phyloP scores from a whole-genome alignment of 2,113 vertebrate genomes.

The Thermophis baileyi region DNA sequence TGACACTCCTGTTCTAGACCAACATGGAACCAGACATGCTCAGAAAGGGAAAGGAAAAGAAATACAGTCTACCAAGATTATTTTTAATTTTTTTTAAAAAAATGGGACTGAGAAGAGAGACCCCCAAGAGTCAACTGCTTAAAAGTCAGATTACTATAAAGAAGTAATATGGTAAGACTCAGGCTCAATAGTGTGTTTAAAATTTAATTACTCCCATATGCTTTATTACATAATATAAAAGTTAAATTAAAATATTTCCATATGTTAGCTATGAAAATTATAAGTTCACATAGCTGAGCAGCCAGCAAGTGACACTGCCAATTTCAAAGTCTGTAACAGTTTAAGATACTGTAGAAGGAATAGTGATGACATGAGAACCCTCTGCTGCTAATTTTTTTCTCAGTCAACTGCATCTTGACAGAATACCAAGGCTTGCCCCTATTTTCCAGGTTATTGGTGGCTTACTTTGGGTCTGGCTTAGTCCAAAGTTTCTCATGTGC shows the following conservation, averaged over 20 bases:
- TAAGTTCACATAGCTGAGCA: neutral
- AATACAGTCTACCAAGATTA: neutral
- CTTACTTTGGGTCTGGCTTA: neutral
- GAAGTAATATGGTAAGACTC: neutral
- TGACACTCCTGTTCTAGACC: neutral
- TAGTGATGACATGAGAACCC: neutral
- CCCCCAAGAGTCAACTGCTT: neutral
- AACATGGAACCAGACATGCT: neutral
- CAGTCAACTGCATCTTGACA: neutral
- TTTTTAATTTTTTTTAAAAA: neutral
- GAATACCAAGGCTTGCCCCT: neutral
- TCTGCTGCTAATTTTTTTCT: neutral
- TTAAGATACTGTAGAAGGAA: neutral
- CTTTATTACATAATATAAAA: conserved; percentile 8
- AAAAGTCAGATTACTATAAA: neutral
- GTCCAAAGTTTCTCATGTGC: neutral
- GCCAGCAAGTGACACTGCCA: neutral
- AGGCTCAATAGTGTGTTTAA: neutral
- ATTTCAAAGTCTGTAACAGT: neutral
- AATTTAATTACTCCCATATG: neutral
- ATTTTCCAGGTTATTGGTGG: neutral
- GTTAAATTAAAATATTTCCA: neutral
- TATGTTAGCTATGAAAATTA: neutral
- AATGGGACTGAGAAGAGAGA: neutral
- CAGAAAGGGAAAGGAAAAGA: neutral